Percentiles rank a stretch among this genome's conserved stretches.
phyloP scores from a whole-genome alignment of 64 coral and sea anemone genomes.

The Exaiptasia diaphana region DNA sequence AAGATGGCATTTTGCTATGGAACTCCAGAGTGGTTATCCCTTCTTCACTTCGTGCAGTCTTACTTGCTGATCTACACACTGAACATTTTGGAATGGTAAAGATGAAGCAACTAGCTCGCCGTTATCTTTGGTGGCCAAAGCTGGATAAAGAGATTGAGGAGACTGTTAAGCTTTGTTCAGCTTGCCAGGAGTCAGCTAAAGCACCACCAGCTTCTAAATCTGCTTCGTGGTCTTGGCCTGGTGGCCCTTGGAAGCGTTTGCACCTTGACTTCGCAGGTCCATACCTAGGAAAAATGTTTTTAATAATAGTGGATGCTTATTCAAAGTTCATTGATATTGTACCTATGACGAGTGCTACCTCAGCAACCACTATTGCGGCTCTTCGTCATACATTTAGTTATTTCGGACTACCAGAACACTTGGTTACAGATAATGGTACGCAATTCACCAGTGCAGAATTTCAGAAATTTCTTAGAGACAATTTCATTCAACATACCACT shows the following conservation, averaged over 20 bases:
- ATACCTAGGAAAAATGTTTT: slow-evolving; percentile 16
- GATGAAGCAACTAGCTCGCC: background rate
- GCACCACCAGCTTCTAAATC: background rate
- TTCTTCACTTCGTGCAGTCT: background rate
- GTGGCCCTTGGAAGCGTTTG: slow-evolving; percentile 33
- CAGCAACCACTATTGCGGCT: slow-evolving; percentile 15
- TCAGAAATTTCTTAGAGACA: slow-evolving; percentile 44
- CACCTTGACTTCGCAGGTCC: slow-evolving; percentile 57
- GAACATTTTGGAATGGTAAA: slow-evolving; percentile 34
- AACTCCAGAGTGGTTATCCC: slow-evolving; percentile 2
- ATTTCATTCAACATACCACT: slow-evolving; percentile 29
- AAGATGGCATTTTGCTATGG: slow-evolving; percentile 16
- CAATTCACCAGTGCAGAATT: slow-evolving; percentile 46
- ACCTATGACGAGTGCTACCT: background rate
- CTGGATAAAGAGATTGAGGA: slow-evolving; percentile 5
- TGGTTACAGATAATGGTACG: slow-evolving; percentile 35
- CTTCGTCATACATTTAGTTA: slow-evolving; percentile 37
- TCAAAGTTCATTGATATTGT: slow-evolving; percentile 42
- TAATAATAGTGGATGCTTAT: slow-evolving; percentile 52
- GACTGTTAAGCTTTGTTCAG: background rate
- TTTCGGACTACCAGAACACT: slow-evolving; percentile 49
- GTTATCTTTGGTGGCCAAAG: slow-evolving; percentile 11
- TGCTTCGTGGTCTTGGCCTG: slow-evolving; percentile 33
- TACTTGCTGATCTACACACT: slow-evolving; percentile 1
- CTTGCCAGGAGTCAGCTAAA: slow-evolving; percentile 8